Percentiles rank a stretch among this genome's conserved stretches.
Evolutionary conservation across 2,797 vertebrate genomes (phyloP).

Genomic region (Alectoris magna): DNA sequence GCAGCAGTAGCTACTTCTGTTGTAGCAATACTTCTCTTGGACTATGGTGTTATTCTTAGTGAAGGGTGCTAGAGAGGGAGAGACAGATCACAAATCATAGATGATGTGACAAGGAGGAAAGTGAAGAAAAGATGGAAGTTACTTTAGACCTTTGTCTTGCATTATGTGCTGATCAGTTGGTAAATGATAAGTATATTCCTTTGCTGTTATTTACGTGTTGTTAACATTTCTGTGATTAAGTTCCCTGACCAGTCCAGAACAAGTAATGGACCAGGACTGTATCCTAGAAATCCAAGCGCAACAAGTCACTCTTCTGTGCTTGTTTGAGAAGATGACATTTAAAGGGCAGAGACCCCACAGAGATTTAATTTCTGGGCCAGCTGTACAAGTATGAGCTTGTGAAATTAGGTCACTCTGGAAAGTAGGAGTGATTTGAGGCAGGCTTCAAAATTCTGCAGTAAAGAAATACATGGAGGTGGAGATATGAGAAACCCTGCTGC

Average conservation of each 20-base stretch:
- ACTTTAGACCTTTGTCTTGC: background rate
- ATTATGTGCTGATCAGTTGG: background rate
- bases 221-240: background rate
- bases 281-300: background rate
- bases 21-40: background rate
- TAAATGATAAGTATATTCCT: background rate
- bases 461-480: background rate
- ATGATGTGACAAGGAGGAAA: background rate
- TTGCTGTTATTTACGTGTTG: background rate
- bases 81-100: background rate
- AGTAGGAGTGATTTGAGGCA: background rate
- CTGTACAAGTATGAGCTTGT: background rate
- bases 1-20: background rate
- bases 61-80: background rate
- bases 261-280: background rate
- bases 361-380: slow-evolving; percentile 32
- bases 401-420: background rate
- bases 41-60: slow-evolving; percentile 25
- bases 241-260: background rate
- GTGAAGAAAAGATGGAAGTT: background rate
- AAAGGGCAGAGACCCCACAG: background rate
- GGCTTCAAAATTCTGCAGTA: background rate
- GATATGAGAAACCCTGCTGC: background rate
- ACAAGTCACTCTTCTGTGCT: background rate
- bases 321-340: background rate